Base-by-base conservation (phyloP, 2,888 invertebrate genomes). In the Drosophila meridiana region DNA sequence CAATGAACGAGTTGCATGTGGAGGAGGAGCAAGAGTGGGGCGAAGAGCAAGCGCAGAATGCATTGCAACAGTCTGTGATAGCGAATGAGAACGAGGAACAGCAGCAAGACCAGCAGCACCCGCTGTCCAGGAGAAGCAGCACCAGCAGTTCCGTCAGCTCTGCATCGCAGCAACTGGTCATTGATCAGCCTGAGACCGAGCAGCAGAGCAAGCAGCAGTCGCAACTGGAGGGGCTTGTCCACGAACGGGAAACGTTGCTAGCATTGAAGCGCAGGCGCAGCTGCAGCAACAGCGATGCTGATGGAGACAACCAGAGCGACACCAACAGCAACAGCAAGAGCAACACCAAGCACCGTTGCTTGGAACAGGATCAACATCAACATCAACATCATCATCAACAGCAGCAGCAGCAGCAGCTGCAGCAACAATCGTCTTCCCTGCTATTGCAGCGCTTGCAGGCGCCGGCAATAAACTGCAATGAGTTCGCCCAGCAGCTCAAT, bases 81-180 rank as follows among this genome's bases (percentile, higher is more conserved):
- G 67, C 36, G 52, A 78, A 74, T 48, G 73, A 81, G 45, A 53
- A 69, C 8, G 11, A 34, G 34, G 55, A 69, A 20, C 52, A 43
- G 50, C 43, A 47, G 7, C 14, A 38, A 14, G 36, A 38, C 3
- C 6, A 26, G 36, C 26, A 26, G 3, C 50, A 20, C 8, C 55
- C 65, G n/a, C 57, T 20, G 20, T 20, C 20, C 20, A 20, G 20
- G 20, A 66, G 53, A 34, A 75, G 50, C 28, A 50, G 89, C 73
- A 48, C 73, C 53, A 78, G 73, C 60, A 87, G 91, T 28, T 83
- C 87, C 4, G 80, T 83, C 7, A 91, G 92, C 34, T 90, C 92
- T 20, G 90, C 92, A 13, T 92, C 93, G 58, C 92, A 92, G 67
- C 92, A 92, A 40, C 76, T 93, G 69, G 91, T 93, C 9, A 93